Conservation (phyloP, 2,113 vertebrate species). For the Phoxinus phoxinus region DNA sequence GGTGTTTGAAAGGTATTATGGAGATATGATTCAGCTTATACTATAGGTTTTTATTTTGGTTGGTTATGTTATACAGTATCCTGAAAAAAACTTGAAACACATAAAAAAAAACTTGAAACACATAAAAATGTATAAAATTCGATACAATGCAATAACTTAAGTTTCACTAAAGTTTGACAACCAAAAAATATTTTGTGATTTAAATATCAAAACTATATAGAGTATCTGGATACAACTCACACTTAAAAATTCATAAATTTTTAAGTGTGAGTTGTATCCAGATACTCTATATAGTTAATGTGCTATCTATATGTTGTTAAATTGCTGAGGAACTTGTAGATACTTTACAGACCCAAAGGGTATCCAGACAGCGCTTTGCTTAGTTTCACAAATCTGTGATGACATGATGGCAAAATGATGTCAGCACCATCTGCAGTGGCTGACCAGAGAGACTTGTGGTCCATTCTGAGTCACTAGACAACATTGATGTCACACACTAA, state of each 20-base stretch:
- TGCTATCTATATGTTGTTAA: background rate
- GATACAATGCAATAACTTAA: background rate
- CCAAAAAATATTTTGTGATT: too few species aligned
- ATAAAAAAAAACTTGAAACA: background rate
- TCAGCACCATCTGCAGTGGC: conserved; percentile 48
- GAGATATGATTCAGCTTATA: background rate
- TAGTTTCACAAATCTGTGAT: conserved; percentile 19
- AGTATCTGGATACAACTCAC: too few species aligned
- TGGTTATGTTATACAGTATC: background rate
- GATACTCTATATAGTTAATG: background rate
- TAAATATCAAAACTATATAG: too few species aligned
- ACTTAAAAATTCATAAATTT: background rate
- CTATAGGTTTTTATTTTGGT: background rate
- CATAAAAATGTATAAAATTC: background rate
- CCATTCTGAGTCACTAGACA: conserved; percentile 44
- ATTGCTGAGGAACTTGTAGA: background rate
- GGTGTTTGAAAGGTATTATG: background rate
- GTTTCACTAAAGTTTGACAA: too few species aligned
- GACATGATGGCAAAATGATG: conserved; percentile 41
- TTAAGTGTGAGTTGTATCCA: too few species aligned
- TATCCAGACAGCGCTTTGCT: conserved; percentile 2
- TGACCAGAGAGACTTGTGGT: conserved; percentile 42
- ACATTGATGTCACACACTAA: conserved; percentile 41
- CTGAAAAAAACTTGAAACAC: background rate
- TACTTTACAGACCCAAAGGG: background rate